Evolutionary conservation across 2,797 vertebrate genomes (phyloP).

Genomic region (Rhodeus uyekii): DNA sequence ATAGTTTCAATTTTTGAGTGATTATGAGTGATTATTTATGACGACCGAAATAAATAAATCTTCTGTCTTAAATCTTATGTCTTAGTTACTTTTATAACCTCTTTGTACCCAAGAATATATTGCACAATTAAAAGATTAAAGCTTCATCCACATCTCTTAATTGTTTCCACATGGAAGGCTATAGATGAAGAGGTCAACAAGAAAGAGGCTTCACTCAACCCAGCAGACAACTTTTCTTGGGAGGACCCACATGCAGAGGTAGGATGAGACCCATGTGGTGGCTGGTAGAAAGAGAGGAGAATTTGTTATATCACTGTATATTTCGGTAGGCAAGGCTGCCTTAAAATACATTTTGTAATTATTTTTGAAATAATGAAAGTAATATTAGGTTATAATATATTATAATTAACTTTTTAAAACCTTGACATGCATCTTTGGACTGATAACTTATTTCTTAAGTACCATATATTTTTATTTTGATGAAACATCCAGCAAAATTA

Average conservation of each 20-base stretch:
- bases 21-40: too few relatives aligned
- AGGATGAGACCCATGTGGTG: conserved; percentile 39
- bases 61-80: too few relatives aligned
- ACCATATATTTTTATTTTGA: neutral
- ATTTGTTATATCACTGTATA: neutral
- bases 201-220: conserved; percentile 60
- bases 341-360: too few relatives aligned
- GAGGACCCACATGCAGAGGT: conserved; percentile 85
- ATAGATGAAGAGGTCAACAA: conserved; percentile 80
- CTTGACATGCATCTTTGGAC: neutral
- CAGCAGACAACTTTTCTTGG: conserved; percentile 54
- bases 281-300: neutral
- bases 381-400: too few relatives aligned
- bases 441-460: too few relatives aligned
- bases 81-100: neutral
- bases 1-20: too few relatives aligned
- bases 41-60: too few relatives aligned
- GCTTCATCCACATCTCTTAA: neutral
- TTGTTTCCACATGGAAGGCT: conserved; percentile 63
- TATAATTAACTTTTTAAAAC: neutral
- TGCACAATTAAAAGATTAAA: neutral
- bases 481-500: neutral
- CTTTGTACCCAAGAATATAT: neutral
- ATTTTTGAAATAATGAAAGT: too few relatives aligned
- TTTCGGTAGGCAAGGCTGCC: neutral